Base-by-base conservation (phyloP, 2,888 invertebrate genomes). In the Ceraclea dissimilis region DNA sequence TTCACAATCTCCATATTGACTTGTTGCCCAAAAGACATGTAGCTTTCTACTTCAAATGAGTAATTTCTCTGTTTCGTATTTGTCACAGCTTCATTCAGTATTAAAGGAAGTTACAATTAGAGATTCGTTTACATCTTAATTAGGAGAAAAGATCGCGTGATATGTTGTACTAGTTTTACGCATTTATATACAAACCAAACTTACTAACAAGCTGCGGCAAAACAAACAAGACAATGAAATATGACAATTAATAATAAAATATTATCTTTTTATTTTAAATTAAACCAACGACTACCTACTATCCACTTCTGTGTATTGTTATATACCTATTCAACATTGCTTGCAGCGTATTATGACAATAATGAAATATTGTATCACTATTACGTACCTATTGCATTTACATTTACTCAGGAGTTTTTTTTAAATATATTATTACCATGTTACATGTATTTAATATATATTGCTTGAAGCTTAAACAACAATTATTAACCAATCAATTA, bases 181-280 rank as follows among this genome's bases (percentile, higher is more conserved):
- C 39, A 39, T n/a, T 39, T 5, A 39, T 39, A 39, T 39, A 39
- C 13, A 8, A 16, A 5, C 13, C 13, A 4, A 39, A 8, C 8
- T 13, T 39, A 39, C 39, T 39, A 39, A 39, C 39, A 16, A 39
- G 39, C 39, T 8, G n/a, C 39, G 39, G 39, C 13, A 16, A 16
- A 39, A 16, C 13, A 39, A 39, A 39, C 13, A 39, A 39, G 8
- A 39, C 39, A 39, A 13, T 8, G 39, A 39, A 39, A 39, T 39
- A 39, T 39, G 39, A 39, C 39, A 39, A 39, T 39, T 39, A 39
- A 39, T 39, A 39, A 39, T 39, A 39, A 39, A 39, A 39, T 39
- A 39, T 39, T 39, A 39, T 39, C 16, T n/a, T 39, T 39, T 39
- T 8, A 8, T 8, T 39, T n/a, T 16, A n/a, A 8, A 39, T 8